Base-by-base conservation (phyloP, 2,888 invertebrate species). In the Xestia c-nigrum region DNA sequence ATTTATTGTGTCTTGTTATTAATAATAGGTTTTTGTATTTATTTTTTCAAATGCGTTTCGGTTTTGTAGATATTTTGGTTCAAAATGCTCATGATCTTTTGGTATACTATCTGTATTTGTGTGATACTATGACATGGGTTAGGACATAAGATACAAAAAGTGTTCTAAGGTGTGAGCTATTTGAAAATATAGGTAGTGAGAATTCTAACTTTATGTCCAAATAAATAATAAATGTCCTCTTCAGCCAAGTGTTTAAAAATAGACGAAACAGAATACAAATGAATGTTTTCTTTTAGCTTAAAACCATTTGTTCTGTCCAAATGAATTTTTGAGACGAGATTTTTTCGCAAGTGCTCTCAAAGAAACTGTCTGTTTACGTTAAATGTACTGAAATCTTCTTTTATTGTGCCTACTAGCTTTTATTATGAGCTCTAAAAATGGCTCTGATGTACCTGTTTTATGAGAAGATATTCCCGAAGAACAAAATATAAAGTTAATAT, bases 311-410 rank as follows among this genome's bases (percentile, higher is more conserved):
- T 70, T 75, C 16, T n/a, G 46, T 46, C 5, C 50, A 73, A 78
- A 82, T 69, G 14, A 73, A 73, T 80, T 80, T 78, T 57, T 10
- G 57, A 55, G 52, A 52, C 10, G 74, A 24, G 64, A 74, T 80
- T 75, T 84, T 74, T 79, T 74, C 68, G 59, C 61, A 68, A 68
- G 55, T 31, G 31, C 73, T 69, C 43, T 75, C 55, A 76, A 72
- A 69, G 47, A 74, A 72, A 70, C 57, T 57, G 24, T 16, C 21
- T 63, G 52, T 68, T 76, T 72, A 74, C 61, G 66, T 64, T 79
- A 31, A 52, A 46, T 46, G 70, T 52, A 65, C 70, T 72, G 31
- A 72, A 76, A 72, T 75, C 0, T 80, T 64, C 43, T 55, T 61
- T 63, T 66, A 57, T 77, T 47, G 9, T 77, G 67, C 40, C 24